Evolutionary conservation across 2,888 invertebrate species (phyloP).

Genomic region (Watsonalla binaria): DNA sequence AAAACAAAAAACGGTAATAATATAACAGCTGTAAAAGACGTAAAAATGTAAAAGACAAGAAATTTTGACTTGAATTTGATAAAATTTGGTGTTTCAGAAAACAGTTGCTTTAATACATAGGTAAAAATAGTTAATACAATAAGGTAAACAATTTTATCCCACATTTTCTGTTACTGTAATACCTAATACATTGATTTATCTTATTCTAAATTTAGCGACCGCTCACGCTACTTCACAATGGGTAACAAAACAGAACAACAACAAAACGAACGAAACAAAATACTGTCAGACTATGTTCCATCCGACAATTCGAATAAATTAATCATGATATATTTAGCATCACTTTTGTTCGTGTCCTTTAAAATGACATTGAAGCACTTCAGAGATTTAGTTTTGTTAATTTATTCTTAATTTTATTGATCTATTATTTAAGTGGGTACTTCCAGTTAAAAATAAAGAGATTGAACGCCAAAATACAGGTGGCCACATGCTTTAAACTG

Average conservation of each 20-base stretch:
- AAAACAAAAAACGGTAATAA: constrained; percentile 71
- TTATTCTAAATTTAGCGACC: neutral
- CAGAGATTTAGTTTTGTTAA: too few relatives aligned
- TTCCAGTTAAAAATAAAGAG: too few relatives aligned
- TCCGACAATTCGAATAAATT: too few relatives aligned
- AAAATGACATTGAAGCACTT: too few relatives aligned
- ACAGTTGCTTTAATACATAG: constrained; percentile 66
- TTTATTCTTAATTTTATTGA: too few relatives aligned
- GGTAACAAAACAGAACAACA: constrained; percentile 1
- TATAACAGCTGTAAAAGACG: constrained; percentile 61
- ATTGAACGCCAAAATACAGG: too few relatives aligned
- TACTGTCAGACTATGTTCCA: neutral
- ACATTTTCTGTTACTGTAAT: constrained; percentile 37
- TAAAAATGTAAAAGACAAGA: constrained; percentile 66
- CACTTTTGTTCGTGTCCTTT: too few relatives aligned
- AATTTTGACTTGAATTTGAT: constrained; percentile 74
- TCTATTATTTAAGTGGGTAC: too few relatives aligned
- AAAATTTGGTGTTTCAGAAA: constrained; percentile 72
- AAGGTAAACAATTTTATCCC: constrained; percentile 64
- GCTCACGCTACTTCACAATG: constrained; percentile 2
- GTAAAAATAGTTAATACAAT: constrained; percentile 54
- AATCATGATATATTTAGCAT: too few relatives aligned
- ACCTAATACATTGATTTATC: neutral
- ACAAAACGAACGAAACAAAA: neutral
- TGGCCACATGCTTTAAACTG: too few relatives aligned